Conservation (phyloP, 2,113 vertebrate species). For the Clarias magur region DNA sequence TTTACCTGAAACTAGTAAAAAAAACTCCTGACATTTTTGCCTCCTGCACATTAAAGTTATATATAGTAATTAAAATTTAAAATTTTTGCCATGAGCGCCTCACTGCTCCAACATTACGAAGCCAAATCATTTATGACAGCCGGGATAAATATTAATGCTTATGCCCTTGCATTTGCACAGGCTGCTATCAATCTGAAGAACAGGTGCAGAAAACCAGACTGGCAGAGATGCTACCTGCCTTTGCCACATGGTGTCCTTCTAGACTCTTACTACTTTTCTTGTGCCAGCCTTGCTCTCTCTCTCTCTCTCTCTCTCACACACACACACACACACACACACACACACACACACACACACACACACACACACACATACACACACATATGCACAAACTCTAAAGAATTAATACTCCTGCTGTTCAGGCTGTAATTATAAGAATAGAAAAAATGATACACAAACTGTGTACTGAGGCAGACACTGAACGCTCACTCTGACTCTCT, state of each 20-base stretch:
- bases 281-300: slow-evolving; percentile 45
- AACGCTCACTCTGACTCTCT: background rate
- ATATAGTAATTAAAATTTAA: slow-evolving; percentile 97
- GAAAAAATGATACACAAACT: slow-evolving; percentile 13
- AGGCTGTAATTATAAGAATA: slow-evolving; percentile 24
- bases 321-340: slow-evolving; percentile 17
- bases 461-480: slow-evolving; percentile 25
- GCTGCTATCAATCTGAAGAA: slow-evolving; percentile 87
- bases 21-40: slow-evolving; percentile 92
- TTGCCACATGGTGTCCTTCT: slow-evolving; percentile 88
- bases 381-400: slow-evolving; percentile 1
- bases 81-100: slow-evolving; percentile 95
- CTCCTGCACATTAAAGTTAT: slow-evolving; percentile 96
- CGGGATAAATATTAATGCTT: slow-evolving; percentile 99
- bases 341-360: background rate
- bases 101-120: slow-evolving; percentile 84
- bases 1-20: slow-evolving; percentile 82
- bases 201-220: slow-evolving; percentile 55
- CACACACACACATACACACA: background rate
- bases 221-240: slow-evolving; percentile 60
- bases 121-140: slow-evolving; percentile 99
- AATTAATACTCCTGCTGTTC: slow-evolving; percentile 15
- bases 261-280: slow-evolving; percentile 54
- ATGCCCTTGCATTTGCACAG: slow-evolving; percentile 90
- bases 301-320: background rate